Base-by-base conservation (phyloP, 2,113 vertebrate genomes). In the Myiagra hebetior region DNA sequence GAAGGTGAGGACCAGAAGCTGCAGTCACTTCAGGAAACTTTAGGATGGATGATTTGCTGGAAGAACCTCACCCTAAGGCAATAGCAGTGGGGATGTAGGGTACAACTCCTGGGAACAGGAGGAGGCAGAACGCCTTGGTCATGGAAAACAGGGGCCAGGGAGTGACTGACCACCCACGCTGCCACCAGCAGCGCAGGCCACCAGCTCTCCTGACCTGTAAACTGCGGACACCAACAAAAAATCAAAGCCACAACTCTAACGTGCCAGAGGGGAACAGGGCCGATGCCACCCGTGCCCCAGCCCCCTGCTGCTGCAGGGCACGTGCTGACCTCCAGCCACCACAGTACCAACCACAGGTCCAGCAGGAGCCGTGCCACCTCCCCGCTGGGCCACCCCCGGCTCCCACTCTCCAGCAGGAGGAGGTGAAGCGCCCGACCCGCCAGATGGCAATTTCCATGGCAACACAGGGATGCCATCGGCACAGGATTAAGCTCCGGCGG, bases 51-150 rank as follows among this genome's bases (percentile, higher is more conserved):
- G 7, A 13, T n/a, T 64, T 52, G 19, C 15, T 30, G 13, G 49
- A 64, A 82, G 44, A 81, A 55, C 3, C 8, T 20, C 63, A 24
- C 3, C 1, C 15, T 6, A 28, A 37, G 63, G 41, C 44, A 35
- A 42, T 1, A 1, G 67, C 9, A 62, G n/a, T 0, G 0, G 13
- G 49, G 55, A 31, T 20, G 12, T 1, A 42, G 50, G 17, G 18
- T 44, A 23, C 47, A 67, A 1, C 9, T 39, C 52, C 60, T 8
- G 8, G 50, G 37, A 77, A n/a, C 16, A 57, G 9, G 20, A 57
- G 63, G 23, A 63, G 26, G 31, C 21, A 73, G 68, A 31, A 46
- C 10, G 2, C 0, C 27, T 24, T 26, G 42, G 31, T 20, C 15
- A 2, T 15, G 52, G 79, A 72, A 62, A n/a, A 17, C n/a, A 69